Evolutionary conservation across 2,797 vertebrate species (phyloP).

Genomic region (Micrastur ruficollis): DNA sequence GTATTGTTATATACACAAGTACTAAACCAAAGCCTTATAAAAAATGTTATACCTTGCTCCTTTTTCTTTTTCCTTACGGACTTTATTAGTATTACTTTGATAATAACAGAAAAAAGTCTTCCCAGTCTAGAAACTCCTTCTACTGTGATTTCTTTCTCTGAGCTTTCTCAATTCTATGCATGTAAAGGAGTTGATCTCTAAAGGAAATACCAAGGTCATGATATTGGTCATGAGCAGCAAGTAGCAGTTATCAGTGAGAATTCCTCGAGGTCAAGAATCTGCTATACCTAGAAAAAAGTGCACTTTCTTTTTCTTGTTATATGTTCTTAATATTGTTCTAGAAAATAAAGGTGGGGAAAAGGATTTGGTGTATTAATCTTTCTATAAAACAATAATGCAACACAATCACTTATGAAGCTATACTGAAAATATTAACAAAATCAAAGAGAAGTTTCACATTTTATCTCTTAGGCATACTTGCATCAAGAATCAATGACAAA

Average conservation of each 20-base stretch:
- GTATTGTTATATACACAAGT: not conserved
- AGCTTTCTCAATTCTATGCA: not conserved
- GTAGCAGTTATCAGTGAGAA: not conserved
- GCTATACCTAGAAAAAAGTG: not conserved
- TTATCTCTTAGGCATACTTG: not conserved
- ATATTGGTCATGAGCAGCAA: not conserved
- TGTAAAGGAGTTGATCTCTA: not conserved
- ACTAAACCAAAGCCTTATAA: not conserved
- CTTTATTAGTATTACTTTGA: not conserved
- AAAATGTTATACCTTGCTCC: not conserved
- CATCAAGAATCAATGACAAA: not conserved
- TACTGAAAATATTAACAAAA: not conserved
- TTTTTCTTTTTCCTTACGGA: not conserved
- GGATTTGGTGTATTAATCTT: not conserved
- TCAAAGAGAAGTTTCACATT: not conserved
- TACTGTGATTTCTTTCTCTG: not conserved
- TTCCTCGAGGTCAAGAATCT: not conserved
- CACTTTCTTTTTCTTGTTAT: not conserved
- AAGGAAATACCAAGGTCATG: not conserved
- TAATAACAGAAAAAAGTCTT: not conserved
- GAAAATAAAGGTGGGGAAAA: not conserved
- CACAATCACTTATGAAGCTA: not conserved
- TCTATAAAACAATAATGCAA: not conserved
- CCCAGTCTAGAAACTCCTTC: not conserved
- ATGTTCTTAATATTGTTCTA: not conserved